These are phyloP conservation scores for Spatulosminthurus flaviceps DNA, from an alignment of 2,888 invertebrate species.

Conservation along the genomic window DNA sequence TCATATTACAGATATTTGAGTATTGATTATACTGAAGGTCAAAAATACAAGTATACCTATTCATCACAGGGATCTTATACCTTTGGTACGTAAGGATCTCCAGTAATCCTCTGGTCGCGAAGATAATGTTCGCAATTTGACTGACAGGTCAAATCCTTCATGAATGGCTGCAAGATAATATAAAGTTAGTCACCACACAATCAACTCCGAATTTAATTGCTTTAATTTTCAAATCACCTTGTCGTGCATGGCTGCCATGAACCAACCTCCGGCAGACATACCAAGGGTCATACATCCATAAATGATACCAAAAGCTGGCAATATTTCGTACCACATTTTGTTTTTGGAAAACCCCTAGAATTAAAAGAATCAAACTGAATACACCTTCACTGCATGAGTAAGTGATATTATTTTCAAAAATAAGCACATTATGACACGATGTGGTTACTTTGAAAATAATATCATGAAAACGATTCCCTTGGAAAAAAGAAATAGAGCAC, in stretches of 20 bases:
- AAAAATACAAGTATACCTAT: too few species aligned
- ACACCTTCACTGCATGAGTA: too few species aligned
- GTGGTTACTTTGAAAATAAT: too few species aligned
- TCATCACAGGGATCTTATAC: too few species aligned
- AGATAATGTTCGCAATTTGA: neutral
- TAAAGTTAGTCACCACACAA: neutral
- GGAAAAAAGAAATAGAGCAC: too few species aligned
- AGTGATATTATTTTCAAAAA: too few species aligned
- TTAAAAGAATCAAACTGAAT: too few species aligned
- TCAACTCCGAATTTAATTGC: neutral
- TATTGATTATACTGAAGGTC: too few species aligned
- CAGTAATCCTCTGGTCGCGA: neutral
- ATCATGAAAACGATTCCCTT: too few species aligned
- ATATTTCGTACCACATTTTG: slow-evolving; percentile 4
- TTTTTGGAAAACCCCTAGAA: too few species aligned
- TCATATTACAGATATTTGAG: too few species aligned
- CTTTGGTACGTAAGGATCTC: neutral
- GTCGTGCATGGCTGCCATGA: neutral
- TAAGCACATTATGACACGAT: neutral
- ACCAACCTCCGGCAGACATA: neutral
- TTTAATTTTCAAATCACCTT: neutral
- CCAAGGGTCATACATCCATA: neutral
- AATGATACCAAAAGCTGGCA: neutral
- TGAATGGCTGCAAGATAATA: neutral
- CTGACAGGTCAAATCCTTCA: neutral